Conservation (phyloP, 2,888 invertebrate genomes). For the Parnassius orleans region DNA sequence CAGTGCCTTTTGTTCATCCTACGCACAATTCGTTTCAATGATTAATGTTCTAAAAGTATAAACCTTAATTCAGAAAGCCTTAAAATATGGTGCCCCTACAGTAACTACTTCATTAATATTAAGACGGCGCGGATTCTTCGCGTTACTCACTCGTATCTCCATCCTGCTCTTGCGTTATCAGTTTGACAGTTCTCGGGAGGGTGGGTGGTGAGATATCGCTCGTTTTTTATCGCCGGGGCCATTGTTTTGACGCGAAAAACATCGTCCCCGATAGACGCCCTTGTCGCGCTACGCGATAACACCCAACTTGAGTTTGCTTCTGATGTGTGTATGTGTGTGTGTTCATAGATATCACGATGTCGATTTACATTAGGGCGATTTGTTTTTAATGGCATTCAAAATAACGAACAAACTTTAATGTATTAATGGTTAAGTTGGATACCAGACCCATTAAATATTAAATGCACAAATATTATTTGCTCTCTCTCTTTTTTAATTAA, state of each 20-base stretch:
- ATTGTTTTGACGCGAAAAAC: slow-evolving; percentile 31
- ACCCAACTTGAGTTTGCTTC: slow-evolving; percentile 1
- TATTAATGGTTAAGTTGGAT: background rate
- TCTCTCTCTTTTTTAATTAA: no score
- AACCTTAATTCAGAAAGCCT: background rate
- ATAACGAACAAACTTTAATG: no score
- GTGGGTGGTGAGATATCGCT: slow-evolving; percentile 42
- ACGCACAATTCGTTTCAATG: background rate
- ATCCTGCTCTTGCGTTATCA: slow-evolving; percentile 52
- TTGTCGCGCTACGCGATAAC: slow-evolving; percentile 18
- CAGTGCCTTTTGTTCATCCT: background rate
- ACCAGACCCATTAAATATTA: background rate
- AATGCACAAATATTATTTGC: background rate
- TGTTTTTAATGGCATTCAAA: no score
- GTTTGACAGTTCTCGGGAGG: slow-evolving; percentile 52
- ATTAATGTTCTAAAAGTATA: background rate
- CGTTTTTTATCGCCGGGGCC: slow-evolving; percentile 30
- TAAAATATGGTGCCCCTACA: slow-evolving; percentile 6
- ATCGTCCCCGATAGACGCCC: slow-evolving; percentile 23
- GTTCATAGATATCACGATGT: background rate
- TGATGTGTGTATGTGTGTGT: background rate
- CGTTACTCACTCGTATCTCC: slow-evolving; percentile 39
- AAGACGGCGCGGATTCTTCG: slow-evolving; percentile 58
- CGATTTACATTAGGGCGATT: background rate
- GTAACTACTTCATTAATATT: slow-evolving; percentile 59